A percentile compares a stretch with the other conserved stretches of the same genome.
These are phyloP conservation scores for Sturnira hondurensis DNA, from an alignment of 2,113 vertebrate genomes.

Conservation along the genomic window DNA sequence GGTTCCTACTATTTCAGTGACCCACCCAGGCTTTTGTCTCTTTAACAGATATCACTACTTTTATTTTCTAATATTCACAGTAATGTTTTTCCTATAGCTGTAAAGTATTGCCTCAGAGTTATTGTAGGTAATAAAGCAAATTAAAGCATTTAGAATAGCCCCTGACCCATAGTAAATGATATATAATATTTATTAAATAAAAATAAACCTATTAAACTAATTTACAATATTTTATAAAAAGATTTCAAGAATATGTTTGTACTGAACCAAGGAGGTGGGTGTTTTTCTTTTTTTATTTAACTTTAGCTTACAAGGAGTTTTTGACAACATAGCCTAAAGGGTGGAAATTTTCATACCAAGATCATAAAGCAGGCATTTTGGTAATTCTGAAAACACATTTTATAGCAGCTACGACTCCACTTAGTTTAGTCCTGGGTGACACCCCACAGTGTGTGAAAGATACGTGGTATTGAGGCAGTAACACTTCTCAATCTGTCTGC, in stretches of 20 bases:
- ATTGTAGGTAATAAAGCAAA: neutral
- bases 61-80: neutral
- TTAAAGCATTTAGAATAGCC: neutral
- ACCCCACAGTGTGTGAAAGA: neutral
- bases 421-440: neutral
- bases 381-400: neutral
- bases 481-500: too few relatives aligned
- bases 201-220: neutral
- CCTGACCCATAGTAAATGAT: neutral
- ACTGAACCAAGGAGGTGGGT: neutral
- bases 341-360: neutral
- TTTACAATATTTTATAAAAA: neutral
- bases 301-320: neutral
- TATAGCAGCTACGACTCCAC: neutral
- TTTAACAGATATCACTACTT: neutral
- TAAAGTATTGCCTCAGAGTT: neutral
- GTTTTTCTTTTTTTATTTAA: neutral
- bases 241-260: neutral
- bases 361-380: neutral
- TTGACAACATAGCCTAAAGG: neutral
- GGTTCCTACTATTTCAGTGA: neutral
- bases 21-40: neutral
- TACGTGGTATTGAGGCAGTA: neutral
- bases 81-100: neutral
- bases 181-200: neutral